Conservation (phyloP, 2,888 invertebrate species). For the Ceraclea dissimilis region DNA sequence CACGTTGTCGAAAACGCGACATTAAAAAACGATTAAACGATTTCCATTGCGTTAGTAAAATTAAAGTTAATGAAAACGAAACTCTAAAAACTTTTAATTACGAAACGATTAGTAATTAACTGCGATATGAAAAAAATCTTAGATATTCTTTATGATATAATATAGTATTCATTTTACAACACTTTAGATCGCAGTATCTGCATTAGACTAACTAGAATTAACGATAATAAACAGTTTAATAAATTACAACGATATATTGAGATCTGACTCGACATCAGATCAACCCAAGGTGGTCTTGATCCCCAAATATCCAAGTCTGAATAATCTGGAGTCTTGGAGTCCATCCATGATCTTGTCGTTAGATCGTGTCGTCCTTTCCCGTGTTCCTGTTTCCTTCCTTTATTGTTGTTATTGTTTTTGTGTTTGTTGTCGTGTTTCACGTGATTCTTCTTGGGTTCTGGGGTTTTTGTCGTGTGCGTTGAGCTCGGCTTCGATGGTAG, state of each 20-base stretch:
- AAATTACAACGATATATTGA: not conserved
- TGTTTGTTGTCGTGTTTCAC: slow-evolving; percentile 13
- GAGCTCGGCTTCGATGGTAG: slow-evolving; percentile 19
- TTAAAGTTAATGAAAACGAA: no score
- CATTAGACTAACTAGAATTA: no score
- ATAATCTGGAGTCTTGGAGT: slow-evolving; percentile 18
- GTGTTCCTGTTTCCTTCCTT: slow-evolving; percentile 16
- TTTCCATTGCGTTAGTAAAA: no score
- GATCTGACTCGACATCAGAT: slow-evolving; percentile 4
- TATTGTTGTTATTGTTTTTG: slow-evolving; percentile 14
- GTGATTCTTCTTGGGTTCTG: slow-evolving; percentile 19
- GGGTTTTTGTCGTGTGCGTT: slow-evolving; percentile 9
- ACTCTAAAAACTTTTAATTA: no score
- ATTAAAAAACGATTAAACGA: no score
- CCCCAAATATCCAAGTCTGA: slow-evolving; percentile 14
- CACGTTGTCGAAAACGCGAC: no score
- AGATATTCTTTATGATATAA: no score
- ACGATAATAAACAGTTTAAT: no score
- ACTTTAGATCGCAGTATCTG: no score
- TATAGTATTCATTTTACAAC: no score
- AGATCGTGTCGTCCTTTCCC: slow-evolving; percentile 17
- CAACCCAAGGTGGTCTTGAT: slow-evolving; percentile 21
- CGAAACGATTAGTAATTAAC: no score
- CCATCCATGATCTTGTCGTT: slow-evolving; percentile 24
- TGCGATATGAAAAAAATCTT: no score